Evolutionary conservation across 2,888 invertebrate species (phyloP).

Genomic region (Xiphydria camelus): DNA sequence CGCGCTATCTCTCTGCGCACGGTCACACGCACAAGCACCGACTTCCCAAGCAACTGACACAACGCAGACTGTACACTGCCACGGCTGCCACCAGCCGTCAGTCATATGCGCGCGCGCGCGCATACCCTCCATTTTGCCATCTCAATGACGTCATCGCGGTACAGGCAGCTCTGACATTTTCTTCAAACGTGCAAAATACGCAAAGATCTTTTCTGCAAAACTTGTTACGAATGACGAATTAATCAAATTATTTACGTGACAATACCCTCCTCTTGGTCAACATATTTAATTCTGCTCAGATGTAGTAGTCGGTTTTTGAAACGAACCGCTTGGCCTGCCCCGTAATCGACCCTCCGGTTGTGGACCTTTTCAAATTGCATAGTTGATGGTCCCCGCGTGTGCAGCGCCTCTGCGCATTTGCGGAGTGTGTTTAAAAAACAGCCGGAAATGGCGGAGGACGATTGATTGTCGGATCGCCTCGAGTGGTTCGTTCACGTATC

Average conservation of each 20-base stretch:
- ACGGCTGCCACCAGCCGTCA: slow-evolving; percentile 24
- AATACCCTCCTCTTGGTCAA: slow-evolving; percentile 12
- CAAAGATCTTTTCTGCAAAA: too few relatives aligned
- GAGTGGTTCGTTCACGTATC: too few relatives aligned
- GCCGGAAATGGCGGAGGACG: slow-evolving; percentile 26
- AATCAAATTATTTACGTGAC: too few relatives aligned
- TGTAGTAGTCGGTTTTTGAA: too few relatives aligned
- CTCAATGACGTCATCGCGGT: slow-evolving; percentile 36
- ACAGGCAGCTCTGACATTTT: too few relatives aligned
- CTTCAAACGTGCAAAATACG: too few relatives aligned
- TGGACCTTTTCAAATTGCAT: too few relatives aligned
- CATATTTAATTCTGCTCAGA: too few relatives aligned
- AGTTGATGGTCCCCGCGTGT: too few relatives aligned
- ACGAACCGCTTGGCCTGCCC: too few relatives aligned
- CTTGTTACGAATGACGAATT: too few relatives aligned
- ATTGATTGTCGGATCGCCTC: slow-evolving; percentile 22
- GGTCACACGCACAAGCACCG: slow-evolving; percentile 29
- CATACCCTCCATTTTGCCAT: slow-evolving; percentile 10
- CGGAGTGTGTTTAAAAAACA: slow-evolving; percentile 11
- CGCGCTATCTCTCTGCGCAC: slow-evolving; percentile 33
- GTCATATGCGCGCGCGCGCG: slow-evolving; percentile 34
- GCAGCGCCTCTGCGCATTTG: slow-evolving; percentile 5
- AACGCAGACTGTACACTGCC: slow-evolving; percentile 23
- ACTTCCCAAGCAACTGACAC: slow-evolving; percentile 34
- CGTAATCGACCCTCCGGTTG: too few relatives aligned